A percentile compares a stretch with the other conserved stretches of the same genome.
Conservation (phyloP, 2,113 vertebrate genomes). For the Lota lota region DNA sequence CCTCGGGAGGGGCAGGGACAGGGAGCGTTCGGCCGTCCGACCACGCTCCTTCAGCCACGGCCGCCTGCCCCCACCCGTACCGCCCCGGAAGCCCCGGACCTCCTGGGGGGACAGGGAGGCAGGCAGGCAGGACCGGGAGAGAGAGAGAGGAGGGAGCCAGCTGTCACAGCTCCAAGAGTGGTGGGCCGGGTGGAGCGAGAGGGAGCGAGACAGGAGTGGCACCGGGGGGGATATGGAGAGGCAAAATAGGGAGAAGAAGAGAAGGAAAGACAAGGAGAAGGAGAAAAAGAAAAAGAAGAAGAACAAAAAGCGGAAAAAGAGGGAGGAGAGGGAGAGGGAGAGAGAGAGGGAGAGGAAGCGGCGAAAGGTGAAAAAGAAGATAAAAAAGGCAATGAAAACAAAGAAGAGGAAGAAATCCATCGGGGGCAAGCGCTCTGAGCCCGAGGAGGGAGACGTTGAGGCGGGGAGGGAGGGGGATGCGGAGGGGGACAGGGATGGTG, state of each 20-base stretch:
- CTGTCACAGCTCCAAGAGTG: slow-evolving; percentile 77
- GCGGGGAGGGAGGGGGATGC: slow-evolving; percentile 69
- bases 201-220: slow-evolving; percentile 57
- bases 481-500: slow-evolving; percentile 69
- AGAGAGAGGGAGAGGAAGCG: slow-evolving; percentile 73
- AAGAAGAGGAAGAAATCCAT: slow-evolving; percentile 72
- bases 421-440: slow-evolving; percentile 68
- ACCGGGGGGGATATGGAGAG: slow-evolving; percentile 63
- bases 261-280: slow-evolving; percentile 75
- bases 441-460: slow-evolving; percentile 75
- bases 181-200: slow-evolving; percentile 78
- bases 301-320: slow-evolving; percentile 76
- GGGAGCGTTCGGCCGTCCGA: slow-evolving; percentile 66
- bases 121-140: slow-evolving; percentile 62
- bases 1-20: slow-evolving; percentile 68
- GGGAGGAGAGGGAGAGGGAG: slow-evolving; percentile 73
- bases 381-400: slow-evolving; percentile 74
- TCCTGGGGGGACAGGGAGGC: slow-evolving; percentile 68
- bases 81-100: slow-evolving; percentile 76
- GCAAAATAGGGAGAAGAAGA: slow-evolving; percentile 71
- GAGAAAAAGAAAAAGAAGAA: slow-evolving; percentile 78
- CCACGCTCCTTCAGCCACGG: slow-evolving; percentile 76
- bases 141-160: slow-evolving; percentile 74
- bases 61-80: slow-evolving; percentile 73
- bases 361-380: slow-evolving; percentile 76